Evolutionary conservation across 2,797 vertebrate genomes (phyloP).

Genomic region (Clarias laeviceps): DNA sequence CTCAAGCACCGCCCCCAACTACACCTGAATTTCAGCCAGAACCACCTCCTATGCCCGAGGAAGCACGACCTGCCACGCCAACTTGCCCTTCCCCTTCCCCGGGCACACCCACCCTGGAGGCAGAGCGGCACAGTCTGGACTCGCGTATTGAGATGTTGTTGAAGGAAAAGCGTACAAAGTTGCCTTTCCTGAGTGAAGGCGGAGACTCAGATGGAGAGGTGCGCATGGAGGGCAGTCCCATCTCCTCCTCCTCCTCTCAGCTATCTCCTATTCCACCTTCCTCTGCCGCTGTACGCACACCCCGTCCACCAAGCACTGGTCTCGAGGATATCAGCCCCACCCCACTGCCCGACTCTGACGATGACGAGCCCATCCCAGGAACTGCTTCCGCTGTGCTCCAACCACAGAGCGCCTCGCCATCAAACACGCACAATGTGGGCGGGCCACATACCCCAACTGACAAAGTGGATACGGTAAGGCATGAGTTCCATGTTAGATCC

Average conservation of each 20-base stretch:
- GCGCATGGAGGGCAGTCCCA: constrained; percentile 95
- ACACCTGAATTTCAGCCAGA: constrained; percentile 81
- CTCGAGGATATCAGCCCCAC: constrained; percentile 97
- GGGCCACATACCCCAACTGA: constrained; percentile 83
- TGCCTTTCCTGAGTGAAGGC: constrained; percentile 89
- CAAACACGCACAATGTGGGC: constrained; percentile 68
- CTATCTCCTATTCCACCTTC: constrained; percentile 88
- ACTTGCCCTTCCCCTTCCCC: constrained; percentile 85
- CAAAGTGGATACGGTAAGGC: constrained; percentile 88
- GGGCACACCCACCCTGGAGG: constrained; percentile 83
- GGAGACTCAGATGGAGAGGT: constrained; percentile 88
- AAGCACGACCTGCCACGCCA: constrained; percentile 73
- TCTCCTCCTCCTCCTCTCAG: constrained; percentile 97
- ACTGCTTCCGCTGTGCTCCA: constrained; percentile 74
- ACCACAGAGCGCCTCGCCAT: constrained; percentile 70
- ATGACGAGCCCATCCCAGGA: constrained; percentile 80
- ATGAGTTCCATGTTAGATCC: too few species aligned
- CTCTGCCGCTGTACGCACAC: constrained; percentile 78
- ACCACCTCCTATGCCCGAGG: constrained; percentile 83
- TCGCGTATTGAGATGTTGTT: constrained; percentile 98
- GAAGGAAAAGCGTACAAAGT: constrained; percentile 93
- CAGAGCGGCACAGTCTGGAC: constrained; percentile 92
- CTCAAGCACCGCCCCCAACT: constrained; percentile 76
- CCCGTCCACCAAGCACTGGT: constrained; percentile 89
- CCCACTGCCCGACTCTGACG: constrained; percentile 92